Base-by-base conservation (phyloP, 2,797 vertebrate genomes). In the Coilia nasus region DNA sequence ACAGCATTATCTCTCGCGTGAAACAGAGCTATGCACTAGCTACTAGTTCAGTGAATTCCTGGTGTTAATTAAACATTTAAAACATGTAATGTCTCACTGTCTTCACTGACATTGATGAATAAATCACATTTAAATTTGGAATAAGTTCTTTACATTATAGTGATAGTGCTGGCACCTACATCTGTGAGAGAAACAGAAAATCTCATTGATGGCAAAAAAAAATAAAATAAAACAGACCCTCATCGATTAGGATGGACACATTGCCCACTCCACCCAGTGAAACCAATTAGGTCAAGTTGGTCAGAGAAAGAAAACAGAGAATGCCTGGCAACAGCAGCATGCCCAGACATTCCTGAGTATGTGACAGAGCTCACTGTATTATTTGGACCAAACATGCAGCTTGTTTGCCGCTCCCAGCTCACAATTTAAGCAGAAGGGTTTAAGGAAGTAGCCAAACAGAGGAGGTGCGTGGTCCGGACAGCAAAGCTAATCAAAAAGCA, bases 251-350 rank as follows among this genome's bases (percentile, higher is more conserved):
- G 25, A 31, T 41, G 35, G 2, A 41, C 64, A 21, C 1, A 31
- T 15, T 11, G 23, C 14, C 64, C 15, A 71, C 25, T 17, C 64
- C 25, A 35, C 28, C 19, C 17, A 6, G 31, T 15, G 25, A 14
- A 71, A 71, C 64, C 28, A 71, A 31, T 71, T 71, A 71, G 25
- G 64, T 71, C 64, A 71, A 71, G 64, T 71, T 31, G 31, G 64
- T 71, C 14, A 15, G 25, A 71, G 6, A 71, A 71, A 15, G 25
- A 71, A 17, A 71, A 71, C 12, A 11, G 5, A 71, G 31, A 71
- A 31, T 15, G 64, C 64, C 64, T 71, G 25, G 28, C 25, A 14
- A 71, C 64, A 71, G 28, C 6, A 71, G 28, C 64, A 71, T 71
- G 64, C 28, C 64, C 64, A 71, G 28, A 71, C 64, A 71, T 71